Conservation (phyloP, 2,888 invertebrate species). For the Nomada flava region DNA sequence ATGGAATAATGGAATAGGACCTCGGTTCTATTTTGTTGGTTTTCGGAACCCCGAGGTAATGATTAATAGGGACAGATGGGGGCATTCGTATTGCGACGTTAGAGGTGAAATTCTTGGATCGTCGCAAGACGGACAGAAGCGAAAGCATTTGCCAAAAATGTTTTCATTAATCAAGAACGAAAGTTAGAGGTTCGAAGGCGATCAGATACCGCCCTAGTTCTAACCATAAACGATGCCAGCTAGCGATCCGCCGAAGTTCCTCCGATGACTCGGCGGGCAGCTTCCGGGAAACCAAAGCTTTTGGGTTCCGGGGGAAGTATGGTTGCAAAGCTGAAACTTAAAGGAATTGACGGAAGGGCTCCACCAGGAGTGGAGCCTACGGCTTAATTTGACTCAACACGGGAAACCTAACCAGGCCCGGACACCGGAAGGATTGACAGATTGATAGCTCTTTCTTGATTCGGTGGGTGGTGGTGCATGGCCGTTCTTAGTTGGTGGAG, state of each 20-base stretch:
- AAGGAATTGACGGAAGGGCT: constrained; percentile 89
- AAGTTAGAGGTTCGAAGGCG: constrained; percentile 89
- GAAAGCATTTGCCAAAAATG: constrained; percentile 89
- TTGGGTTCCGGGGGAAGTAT: constrained; percentile 88
- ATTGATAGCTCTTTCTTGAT: constrained; percentile 90
- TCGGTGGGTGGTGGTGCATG: no score
- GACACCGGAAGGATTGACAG: constrained; percentile 90
- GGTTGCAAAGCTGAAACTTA: constrained; percentile 88
- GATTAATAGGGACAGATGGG: constrained; percentile 87
- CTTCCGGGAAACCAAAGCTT: constrained; percentile 88
- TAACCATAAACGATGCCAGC: constrained; percentile 88
- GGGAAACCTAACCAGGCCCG: constrained; percentile 89
- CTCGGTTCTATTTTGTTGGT: no score
- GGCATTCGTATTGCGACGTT: constrained; percentile 87
- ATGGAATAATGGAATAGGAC: no score
- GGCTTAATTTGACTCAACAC: constrained; percentile 79
- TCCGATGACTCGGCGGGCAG: constrained; percentile 86
- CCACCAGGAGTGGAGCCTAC: constrained; percentile 88
- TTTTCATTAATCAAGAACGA: constrained; percentile 89
- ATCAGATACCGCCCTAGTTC: constrained; percentile 88
- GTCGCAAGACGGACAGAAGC: constrained; percentile 86
- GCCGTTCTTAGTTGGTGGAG: no score
- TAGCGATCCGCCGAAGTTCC: constrained; percentile 85
- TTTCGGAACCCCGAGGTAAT: constrained; percentile 85
- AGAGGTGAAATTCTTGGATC: constrained; percentile 89